Evolutionary conservation across 2,113 vertebrate genomes (phyloP).

Genomic region (Benitochromis conjunctus): DNA sequence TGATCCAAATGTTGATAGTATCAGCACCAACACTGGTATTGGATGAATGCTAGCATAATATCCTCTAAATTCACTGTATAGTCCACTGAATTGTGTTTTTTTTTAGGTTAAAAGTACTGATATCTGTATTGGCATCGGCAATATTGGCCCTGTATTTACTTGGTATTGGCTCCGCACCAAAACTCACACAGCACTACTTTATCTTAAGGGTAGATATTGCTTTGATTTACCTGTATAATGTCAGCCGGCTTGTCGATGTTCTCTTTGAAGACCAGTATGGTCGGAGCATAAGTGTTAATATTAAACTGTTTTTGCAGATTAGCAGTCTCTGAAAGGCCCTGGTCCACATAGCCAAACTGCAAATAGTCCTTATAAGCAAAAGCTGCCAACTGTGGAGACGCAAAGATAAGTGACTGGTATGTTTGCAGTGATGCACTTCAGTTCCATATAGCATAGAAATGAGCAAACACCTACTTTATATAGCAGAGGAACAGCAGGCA

Average conservation of each 20-base stretch:
- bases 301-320: constrained; percentile 85
- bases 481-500: constrained; percentile 78
- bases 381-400: constrained; percentile 79
- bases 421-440: background rate
- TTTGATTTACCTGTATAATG: constrained; percentile 80
- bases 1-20: background rate
- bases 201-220: background rate
- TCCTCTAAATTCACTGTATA: background rate
- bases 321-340: constrained; percentile 79
- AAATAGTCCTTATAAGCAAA: constrained; percentile 90
- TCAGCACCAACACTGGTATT: background rate
- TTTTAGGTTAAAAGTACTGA: background rate
- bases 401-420: background rate
- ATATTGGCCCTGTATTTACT: too few species aligned
- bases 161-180: background rate
- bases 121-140: background rate
- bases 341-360: constrained; percentile 89
- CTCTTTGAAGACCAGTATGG: constrained; percentile 92
- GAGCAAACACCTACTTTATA: constrained; percentile 77
- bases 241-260: constrained; percentile 82
- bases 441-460: background rate
- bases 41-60: background rate
- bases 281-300: constrained; percentile 85
- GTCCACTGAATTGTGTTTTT: background rate
- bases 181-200: background rate